Conservation (phyloP, 2,113 vertebrate genomes). For the Megalops atlanticus region DNA sequence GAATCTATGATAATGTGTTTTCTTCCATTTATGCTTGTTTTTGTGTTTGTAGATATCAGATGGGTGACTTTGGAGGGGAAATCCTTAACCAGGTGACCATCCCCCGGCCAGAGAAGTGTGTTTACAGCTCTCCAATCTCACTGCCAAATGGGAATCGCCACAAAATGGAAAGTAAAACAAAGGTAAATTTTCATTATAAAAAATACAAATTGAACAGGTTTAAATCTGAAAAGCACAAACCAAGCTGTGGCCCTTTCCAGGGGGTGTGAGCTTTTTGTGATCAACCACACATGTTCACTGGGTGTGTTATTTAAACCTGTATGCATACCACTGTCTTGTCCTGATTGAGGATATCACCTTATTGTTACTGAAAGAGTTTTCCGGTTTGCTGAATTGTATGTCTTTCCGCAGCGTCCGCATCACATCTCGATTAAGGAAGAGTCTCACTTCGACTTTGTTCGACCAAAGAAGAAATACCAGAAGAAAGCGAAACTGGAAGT, state of each 20-base stretch:
- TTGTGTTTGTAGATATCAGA: constrained; percentile 75
- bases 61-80: constrained; percentile 88
- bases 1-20: neutral
- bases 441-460: constrained; percentile 71
- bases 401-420: constrained; percentile 71
- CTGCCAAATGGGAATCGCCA: constrained; percentile 84
- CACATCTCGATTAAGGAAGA: constrained; percentile 81
- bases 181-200: no score
- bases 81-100: constrained; percentile 84
- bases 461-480: constrained; percentile 85
- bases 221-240: no score
- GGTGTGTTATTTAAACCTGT: no score
- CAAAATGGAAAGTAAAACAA: constrained; percentile 84
- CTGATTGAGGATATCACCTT: constrained; percentile 29
- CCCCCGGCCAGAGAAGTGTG: constrained; percentile 81
- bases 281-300: no score
- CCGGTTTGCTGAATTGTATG: constrained; percentile 26
- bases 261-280: no score
- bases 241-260: no score
- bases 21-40: constrained; percentile 21
- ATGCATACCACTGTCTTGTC: neutral
- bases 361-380: constrained; percentile 46
- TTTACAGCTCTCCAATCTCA: constrained; percentile 69
- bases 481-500: constrained; percentile 80
- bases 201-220: no score